Conservation (phyloP, 2,113 vertebrate genomes). For the Cyrtonyx montezumae region DNA sequence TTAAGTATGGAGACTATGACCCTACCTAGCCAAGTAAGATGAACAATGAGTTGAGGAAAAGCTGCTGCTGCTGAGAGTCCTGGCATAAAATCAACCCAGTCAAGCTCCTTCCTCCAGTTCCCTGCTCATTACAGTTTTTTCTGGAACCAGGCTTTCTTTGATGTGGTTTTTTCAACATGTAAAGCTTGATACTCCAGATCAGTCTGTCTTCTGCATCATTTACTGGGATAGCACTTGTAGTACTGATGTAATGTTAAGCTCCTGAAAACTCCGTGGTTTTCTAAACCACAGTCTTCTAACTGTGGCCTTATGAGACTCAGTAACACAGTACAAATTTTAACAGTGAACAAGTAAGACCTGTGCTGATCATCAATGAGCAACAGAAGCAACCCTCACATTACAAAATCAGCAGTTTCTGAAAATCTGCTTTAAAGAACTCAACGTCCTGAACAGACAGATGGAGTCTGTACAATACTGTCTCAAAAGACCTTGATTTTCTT, state of each 20-base stretch:
- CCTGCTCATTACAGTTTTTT: background rate
- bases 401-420: background rate
- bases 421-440: background rate
- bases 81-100: background rate
- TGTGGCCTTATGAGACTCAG: background rate
- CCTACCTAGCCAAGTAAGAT: background rate
- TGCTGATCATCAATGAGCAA: background rate
- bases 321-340: background rate
- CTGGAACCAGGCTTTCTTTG: background rate
- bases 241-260: background rate
- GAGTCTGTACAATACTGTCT: background rate
- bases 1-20: background rate
- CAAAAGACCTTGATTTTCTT: background rate
- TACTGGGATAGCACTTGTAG: background rate
- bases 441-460: background rate
- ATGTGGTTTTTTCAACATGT: background rate
- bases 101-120: background rate
- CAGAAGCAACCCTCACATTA: background rate
- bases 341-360: background rate
- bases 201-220: background rate
- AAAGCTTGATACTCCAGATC: background rate
- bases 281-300: background rate
- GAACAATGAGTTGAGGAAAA: background rate
- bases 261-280: background rate
- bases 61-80: background rate